phyloP scores from a whole-genome alignment of 2,797 vertebrate species.

The Gymnodraco acuticeps region DNA sequence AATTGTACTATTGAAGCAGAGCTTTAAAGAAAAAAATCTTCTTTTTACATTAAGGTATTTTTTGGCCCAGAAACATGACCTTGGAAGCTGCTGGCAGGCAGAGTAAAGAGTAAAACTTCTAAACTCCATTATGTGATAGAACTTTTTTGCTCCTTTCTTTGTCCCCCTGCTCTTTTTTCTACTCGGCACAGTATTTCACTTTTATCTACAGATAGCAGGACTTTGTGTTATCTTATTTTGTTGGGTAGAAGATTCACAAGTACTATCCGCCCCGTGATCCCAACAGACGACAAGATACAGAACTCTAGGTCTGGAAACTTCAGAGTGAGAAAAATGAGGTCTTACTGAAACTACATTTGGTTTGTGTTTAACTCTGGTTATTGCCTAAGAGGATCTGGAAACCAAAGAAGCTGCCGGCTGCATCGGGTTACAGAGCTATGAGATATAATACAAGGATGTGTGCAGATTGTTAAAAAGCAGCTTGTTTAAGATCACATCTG shows the following conservation, averaged over 20 bases:
- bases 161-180: slow-evolving; percentile 62
- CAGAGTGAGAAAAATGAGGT: slow-evolving; percentile 83
- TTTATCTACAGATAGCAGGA: slow-evolving; percentile 88
- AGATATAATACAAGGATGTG: slow-evolving; percentile 22
- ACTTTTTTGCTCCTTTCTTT: slow-evolving; percentile 68
- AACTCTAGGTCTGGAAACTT: slow-evolving; percentile 82
- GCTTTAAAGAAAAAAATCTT: slow-evolving; percentile 36
- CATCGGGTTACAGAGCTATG: slow-evolving; percentile 15
- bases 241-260: slow-evolving; percentile 80
- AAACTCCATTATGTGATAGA: slow-evolving; percentile 81
- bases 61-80: slow-evolving; percentile 77
- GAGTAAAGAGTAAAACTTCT: slow-evolving; percentile 78
- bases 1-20: slow-evolving; percentile 62
- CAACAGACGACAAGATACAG: slow-evolving; percentile 83
- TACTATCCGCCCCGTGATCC: slow-evolving; percentile 78
- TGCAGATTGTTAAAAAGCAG: slow-evolving; percentile 27
- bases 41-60: slow-evolving; percentile 55
- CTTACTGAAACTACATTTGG: slow-evolving; percentile 74
- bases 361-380: slow-evolving; percentile 73
- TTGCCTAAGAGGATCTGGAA: slow-evolving; percentile 61
- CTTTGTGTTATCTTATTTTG: slow-evolving; percentile 87
- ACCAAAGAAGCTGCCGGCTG: slow-evolving; percentile 26
- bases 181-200: slow-evolving; percentile 84
- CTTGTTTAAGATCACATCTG: slow-evolving; percentile 17
- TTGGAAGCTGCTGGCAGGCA: slow-evolving; percentile 73